A percentile compares a stretch with the other conserved stretches of the same genome.
Evolutionary conservation across 2,888 invertebrate species (phyloP).

Genomic region (Boloria euphrosyne): DNA sequence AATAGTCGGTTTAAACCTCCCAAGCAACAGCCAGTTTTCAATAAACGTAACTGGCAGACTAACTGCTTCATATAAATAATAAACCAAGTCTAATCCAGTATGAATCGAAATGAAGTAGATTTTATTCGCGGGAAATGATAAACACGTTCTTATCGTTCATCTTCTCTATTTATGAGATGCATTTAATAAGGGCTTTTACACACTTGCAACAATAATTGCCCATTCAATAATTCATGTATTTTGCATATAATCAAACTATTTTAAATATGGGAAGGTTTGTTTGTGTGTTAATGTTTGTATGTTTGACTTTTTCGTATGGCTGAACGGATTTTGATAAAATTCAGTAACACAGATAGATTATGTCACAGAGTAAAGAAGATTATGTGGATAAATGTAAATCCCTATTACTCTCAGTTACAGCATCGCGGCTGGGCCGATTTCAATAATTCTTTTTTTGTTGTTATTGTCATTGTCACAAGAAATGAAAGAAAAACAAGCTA

Average conservation of each 20-base stretch:
- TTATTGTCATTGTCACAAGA: no score
- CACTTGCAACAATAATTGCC: neutral
- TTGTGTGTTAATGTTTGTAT: neutral
- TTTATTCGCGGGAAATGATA: conserved; percentile 18
- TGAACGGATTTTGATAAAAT: conserved; percentile 1
- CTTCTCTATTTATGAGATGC: conserved; percentile 13
- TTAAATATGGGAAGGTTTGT: neutral
- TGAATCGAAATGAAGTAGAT: conserved; percentile 23
- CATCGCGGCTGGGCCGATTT: no score
- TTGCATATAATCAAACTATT: neutral
- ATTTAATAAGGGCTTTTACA: conserved; percentile 4
- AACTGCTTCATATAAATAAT: conserved; percentile 17
- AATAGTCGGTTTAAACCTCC: no score
- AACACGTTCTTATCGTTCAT: conserved; percentile 21
- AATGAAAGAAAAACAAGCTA: no score
- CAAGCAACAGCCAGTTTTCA: neutral
- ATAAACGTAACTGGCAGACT: neutral
- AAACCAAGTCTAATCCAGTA: conserved; percentile 15
- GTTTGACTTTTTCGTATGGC: neutral
- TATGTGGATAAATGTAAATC: no score
- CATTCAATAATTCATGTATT: no score
- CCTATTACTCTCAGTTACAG: no score
- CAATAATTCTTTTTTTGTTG: no score
- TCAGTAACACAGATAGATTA: neutral
- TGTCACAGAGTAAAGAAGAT: neutral